Conservation (phyloP, 1,140 invertebrate genomes). For the Chrysopa pallens region DNA sequence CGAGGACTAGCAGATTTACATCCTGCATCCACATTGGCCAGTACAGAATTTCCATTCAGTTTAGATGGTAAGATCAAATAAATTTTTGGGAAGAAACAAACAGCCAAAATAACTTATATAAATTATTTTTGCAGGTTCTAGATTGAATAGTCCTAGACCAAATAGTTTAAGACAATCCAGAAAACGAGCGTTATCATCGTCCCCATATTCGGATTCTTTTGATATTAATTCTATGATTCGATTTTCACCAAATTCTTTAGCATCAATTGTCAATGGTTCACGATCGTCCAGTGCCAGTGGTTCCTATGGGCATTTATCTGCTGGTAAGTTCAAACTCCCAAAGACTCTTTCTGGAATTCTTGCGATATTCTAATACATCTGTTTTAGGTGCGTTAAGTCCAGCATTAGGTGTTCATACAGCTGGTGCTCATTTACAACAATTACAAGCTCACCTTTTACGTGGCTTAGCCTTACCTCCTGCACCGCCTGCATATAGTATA, state of each 20-base stretch:
- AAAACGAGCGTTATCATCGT: slow-evolving; percentile 83
- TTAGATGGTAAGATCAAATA: slow-evolving; percentile 47
- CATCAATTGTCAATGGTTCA: slow-evolving; percentile 78
- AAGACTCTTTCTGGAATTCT: no score
- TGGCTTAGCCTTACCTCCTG: slow-evolving; percentile 31
- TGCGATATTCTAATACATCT: no score
- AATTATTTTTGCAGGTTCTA: slow-evolving; percentile 47
- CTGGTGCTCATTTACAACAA: slow-evolving; percentile 49
- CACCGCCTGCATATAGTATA: slow-evolving; percentile 26
- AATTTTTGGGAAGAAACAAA: no score
- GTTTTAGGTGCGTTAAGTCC: slow-evolving; percentile 20
- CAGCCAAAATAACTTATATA: no score
- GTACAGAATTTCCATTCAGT: slow-evolving; percentile 58
- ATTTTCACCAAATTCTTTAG: slow-evolving; percentile 83
- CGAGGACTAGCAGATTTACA: slow-evolving; percentile 43
- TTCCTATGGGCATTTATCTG: slow-evolving; percentile 85
- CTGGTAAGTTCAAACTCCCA: slow-evolving; percentile 32
- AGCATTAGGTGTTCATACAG: slow-evolving; percentile 43
- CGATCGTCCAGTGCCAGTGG: slow-evolving; percentile 69
- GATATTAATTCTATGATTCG: slow-evolving; percentile 90
- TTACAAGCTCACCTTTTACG: slow-evolving; percentile 56
- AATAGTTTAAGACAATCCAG: slow-evolving; percentile 37
- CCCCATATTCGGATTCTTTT: slow-evolving; percentile 84
- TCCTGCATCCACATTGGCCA: slow-evolving; percentile 52
- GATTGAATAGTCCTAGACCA: slow-evolving; percentile 46